A percentile compares a stretch with the other conserved stretches of the same genome.
Evolutionary conservation across 1,140 invertebrate species (phyloP).

Genomic region (Cotesia typhae): DNA sequence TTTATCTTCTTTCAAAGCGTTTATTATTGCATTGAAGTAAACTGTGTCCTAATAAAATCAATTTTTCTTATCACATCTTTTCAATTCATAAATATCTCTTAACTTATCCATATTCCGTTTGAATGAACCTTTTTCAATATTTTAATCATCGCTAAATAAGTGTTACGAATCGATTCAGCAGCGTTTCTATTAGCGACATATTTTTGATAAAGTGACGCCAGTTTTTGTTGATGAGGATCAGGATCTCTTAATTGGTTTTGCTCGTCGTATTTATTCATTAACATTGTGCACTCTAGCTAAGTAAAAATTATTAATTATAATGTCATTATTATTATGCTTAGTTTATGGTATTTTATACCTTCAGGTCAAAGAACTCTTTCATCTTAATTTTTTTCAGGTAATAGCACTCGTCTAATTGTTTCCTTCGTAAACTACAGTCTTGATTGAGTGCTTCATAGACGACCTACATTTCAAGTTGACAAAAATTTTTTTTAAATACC

Average conservation of each 20-base stretch:
- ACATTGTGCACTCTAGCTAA: constrained; percentile 44
- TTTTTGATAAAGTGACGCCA: constrained; percentile 49
- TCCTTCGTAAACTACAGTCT: constrained; percentile 69
- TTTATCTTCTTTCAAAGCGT: constrained; percentile 67
- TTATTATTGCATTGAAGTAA: constrained; percentile 70
- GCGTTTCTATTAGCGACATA: constrained; percentile 69
- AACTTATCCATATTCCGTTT: no score
- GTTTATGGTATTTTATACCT: constrained; percentile 57
- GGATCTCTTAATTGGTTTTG: constrained; percentile 37
- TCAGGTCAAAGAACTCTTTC: constrained; percentile 65
- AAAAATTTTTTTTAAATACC: constrained; percentile 32
- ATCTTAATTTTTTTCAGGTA: constrained; percentile 69
- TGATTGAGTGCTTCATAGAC: constrained; percentile 68
- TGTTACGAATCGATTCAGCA: constrained; percentile 68
- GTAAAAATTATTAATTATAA: constrained; percentile 41
- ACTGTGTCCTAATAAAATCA: constrained; percentile 65
- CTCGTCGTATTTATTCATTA: constrained; percentile 42
- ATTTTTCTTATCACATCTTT: constrained; percentile 1
- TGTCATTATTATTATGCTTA: constrained; percentile 29
- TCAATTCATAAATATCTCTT: background rate
- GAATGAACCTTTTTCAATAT: constrained; percentile 69
- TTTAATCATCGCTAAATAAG: constrained; percentile 69
- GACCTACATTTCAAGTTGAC: constrained; percentile 59
- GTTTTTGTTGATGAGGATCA: constrained; percentile 40
- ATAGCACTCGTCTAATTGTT: constrained; percentile 68